Evolutionary conservation across 2,797 vertebrate genomes (phyloP).

Genomic region (Cercopithecus petaurista): DNA sequence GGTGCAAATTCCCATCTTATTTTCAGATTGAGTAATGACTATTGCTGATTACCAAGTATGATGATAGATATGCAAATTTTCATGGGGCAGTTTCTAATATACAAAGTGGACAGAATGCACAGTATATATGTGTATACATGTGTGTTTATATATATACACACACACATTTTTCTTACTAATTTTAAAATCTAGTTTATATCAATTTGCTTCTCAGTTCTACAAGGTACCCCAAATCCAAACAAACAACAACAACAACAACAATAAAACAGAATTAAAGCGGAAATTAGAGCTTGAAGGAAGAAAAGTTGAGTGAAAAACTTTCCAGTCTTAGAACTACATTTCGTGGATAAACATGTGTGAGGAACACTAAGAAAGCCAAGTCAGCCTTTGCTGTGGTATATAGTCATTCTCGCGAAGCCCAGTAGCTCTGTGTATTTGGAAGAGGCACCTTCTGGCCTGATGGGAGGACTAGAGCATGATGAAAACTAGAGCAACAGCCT

Average conservation of each 20-base stretch:
- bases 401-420: background rate
- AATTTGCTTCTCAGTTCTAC: background rate
- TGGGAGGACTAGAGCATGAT: no score
- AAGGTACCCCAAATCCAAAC: background rate
- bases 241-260: background rate
- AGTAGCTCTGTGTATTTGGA: background rate
- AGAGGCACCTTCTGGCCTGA: background rate
- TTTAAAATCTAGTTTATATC: background rate
- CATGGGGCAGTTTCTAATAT: background rate
- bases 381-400: background rate
- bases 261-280: background rate
- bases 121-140: background rate
- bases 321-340: background rate
- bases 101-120: background rate
- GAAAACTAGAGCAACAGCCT: background rate
- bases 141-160: background rate
- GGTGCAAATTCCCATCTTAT: background rate
- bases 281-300: background rate
- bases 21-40: background rate
- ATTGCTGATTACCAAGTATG: background rate
- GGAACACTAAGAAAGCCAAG: background rate
- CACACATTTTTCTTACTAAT: background rate
- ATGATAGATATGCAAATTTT: background rate
- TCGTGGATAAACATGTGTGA: background rate
- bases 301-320: background rate